phyloP scores from a whole-genome alignment of 92 coral and sea anemone species.

The Montipora capitata region DNA sequence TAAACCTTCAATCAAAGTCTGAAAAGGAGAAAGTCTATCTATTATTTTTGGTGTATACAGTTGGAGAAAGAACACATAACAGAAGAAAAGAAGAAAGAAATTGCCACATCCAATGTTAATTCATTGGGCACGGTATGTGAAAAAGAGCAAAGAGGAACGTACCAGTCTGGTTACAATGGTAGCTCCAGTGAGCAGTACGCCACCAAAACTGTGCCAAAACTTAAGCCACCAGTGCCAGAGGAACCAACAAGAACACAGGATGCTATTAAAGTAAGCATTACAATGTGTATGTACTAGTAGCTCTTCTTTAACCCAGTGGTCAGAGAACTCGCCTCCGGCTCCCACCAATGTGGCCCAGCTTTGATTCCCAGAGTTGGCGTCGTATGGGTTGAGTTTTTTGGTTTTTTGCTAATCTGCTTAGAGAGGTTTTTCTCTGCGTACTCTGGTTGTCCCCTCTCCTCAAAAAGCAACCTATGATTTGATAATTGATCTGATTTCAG shows the following conservation, averaged over 20 bases:
- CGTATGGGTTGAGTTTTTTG: no score
- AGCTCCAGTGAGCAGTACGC: conserved; percentile 91
- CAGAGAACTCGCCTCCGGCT: no score
- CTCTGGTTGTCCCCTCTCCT: no score
- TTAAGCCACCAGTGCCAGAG: conserved; percentile 59
- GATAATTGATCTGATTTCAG: no score
- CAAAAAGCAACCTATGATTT: no score
- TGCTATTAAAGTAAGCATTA: conserved; percentile 67
- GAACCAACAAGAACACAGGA: conserved; percentile 79
- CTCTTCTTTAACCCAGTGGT: no score
- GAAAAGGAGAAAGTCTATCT: no score
- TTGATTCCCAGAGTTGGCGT: no score
- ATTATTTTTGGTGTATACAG: conserved; percentile 15
- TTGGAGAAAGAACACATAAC: conserved; percentile 64
- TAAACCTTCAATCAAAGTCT: no score
- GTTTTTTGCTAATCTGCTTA: no score
- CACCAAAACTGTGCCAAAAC: conserved; percentile 72
- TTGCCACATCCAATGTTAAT: background rate
- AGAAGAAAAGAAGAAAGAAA: conserved; percentile 48
- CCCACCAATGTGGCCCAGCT: no score
- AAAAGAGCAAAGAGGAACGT: conserved; percentile 67
- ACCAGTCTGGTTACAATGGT: conserved; percentile 90
- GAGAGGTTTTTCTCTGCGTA: no score
- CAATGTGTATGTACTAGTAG: background rate
- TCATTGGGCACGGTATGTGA: background rate